phyloP scores from a whole-genome alignment of 1,140 invertebrate genomes.

The Hycleus cichorii region DNA sequence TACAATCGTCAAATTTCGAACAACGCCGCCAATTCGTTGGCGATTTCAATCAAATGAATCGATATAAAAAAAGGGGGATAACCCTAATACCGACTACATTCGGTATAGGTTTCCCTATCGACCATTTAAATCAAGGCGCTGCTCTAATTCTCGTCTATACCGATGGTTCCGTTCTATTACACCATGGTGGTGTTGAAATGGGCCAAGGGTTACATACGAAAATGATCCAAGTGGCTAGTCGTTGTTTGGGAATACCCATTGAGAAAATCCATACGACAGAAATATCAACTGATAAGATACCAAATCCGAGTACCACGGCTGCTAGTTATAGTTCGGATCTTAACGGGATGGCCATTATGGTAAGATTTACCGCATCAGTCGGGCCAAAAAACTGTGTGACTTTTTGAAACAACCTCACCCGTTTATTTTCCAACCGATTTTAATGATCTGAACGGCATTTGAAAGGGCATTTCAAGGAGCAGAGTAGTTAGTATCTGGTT shows the following conservation, averaged over 20 bases:
- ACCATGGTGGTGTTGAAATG: constrained; percentile 91
- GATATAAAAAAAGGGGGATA: not conserved
- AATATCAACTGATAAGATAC: constrained; percentile 88
- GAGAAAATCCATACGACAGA: constrained; percentile 81
- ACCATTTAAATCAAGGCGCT: constrained; percentile 79
- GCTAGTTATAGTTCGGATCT: constrained; percentile 87
- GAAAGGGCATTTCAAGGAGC: too few relatives aligned
- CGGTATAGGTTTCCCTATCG: too few relatives aligned
- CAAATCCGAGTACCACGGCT: constrained; percentile 88
- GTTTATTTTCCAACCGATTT: too few relatives aligned
- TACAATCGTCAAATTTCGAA: constrained; percentile 58
- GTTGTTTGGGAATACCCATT: constrained; percentile 62
- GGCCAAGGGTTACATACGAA: constrained; percentile 94
- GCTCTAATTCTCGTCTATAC: constrained; percentile 83
- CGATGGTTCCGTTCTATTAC: constrained; percentile 88
- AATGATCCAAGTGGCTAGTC: constrained; percentile 82
- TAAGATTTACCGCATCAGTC: constrained; percentile 29
- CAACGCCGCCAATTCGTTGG: constrained; percentile 52
- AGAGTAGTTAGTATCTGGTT: too few relatives aligned
- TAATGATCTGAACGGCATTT: too few relatives aligned
- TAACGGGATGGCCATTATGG: constrained; percentile 89
- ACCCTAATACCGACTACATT: not conserved
- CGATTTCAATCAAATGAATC: constrained; percentile 54
- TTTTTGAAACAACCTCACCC: too few relatives aligned
- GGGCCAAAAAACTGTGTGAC: too few relatives aligned